phyloP scores from a whole-genome alignment of 2,888 invertebrate genomes.

The Xestia xanthographa region DNA sequence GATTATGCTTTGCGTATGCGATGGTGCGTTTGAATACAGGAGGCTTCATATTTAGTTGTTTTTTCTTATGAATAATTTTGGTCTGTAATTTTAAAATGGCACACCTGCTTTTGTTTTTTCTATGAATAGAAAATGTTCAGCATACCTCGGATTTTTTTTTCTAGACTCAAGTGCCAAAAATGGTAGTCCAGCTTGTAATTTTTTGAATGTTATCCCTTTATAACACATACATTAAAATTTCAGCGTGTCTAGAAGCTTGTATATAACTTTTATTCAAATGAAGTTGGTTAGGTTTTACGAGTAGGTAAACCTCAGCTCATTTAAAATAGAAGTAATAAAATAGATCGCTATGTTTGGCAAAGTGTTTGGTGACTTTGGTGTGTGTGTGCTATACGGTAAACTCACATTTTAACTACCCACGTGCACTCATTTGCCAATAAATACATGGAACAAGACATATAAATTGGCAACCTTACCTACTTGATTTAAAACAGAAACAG shows the following conservation, averaged over 20 bases:
- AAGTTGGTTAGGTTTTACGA: too few relatives aligned
- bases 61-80: not conserved
- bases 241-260: too few relatives aligned
- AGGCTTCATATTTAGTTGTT: not conserved
- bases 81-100: not conserved
- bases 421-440: not conserved
- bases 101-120: not conserved
- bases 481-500: slow-evolving; percentile 1
- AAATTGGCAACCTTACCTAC: not conserved
- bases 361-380: not conserved
- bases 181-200: too few relatives aligned
- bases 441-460: not conserved
- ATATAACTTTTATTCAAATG: too few relatives aligned
- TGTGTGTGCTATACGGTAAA: not conserved
- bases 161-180: too few relatives aligned
- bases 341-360: not conserved
- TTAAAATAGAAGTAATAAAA: too few relatives aligned
- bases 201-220: too few relatives aligned
- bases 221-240: too few relatives aligned
- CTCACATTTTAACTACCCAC: not conserved
- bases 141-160: not conserved
- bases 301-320: too few relatives aligned
- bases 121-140: not conserved
- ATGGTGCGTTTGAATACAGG: slow-evolving; percentile 33
- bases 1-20: slow-evolving; percentile 15